A percentile compares a stretch with the other conserved stretches of the same genome.
These are phyloP conservation scores for human (Homo sapiens) DNA, from an alignment of 2,113 vertebrate genomes.

Conservation along the genomic window GRCh38 chr19:18009501-18010000, in stretches of 20 bases:
- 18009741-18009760: not conserved
- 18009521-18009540: not conserved
- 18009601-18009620: conserved; percentile 95
- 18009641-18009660: conserved; percentile 93
- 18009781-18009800: conserved; percentile 97
- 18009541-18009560: not conserved
- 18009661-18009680: conserved; percentile 97
- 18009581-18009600: conserved; percentile 90
- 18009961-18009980: conserved; percentile 93
- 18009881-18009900: conserved; percentile 95
- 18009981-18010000: conserved; percentile 94
- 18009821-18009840: conserved; percentile 90
- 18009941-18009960: conserved; percentile 92
- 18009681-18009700: conserved; percentile 95
- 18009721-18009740: not conserved
- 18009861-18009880: conserved; percentile 94
- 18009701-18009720: fast-evolving
- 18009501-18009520: not conserved
- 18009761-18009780: not conserved
- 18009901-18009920: conserved; percentile 91
- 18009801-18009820: conserved; percentile 95
- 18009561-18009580: not conserved
- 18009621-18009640: conserved; percentile 94
- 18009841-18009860: conserved; percentile 94
- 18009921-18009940: conserved; percentile 87